Evolutionary conservation across 2,113 vertebrate genomes (phyloP).

Genomic region (Mustela lutreola): DNA sequence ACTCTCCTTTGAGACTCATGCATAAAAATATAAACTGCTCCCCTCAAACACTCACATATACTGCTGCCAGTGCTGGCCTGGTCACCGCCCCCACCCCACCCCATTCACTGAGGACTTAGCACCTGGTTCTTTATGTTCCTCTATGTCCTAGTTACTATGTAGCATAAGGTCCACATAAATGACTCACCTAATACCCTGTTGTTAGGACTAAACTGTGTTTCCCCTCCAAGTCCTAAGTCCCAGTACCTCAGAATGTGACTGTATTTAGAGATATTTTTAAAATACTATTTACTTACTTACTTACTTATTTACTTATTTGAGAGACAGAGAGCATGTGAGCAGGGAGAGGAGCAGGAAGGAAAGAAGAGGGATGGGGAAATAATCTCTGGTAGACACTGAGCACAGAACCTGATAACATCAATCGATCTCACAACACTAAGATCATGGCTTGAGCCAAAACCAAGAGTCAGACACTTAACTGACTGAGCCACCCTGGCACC

Average conservation of each 20-base stretch:
- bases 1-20: background rate
- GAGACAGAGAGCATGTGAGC: background rate
- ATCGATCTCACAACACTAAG: background rate
- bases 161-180: background rate
- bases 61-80: background rate
- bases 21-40: rapidly evolving
- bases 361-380: background rate
- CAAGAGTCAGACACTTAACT: background rate
- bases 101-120: background rate
- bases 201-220: background rate
- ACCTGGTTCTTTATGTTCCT: background rate
- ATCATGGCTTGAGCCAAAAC: background rate
- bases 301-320: background rate
- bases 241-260: background rate
- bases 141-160: background rate
- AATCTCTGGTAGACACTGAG: background rate
- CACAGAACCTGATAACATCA: background rate
- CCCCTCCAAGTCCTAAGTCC: background rate
- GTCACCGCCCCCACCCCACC: rapidly evolving
- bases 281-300: background rate
- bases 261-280: background rate
- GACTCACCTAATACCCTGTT: background rate
- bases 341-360: background rate
- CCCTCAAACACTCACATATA: rapidly evolving
- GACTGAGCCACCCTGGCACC: background rate